phyloP scores from a whole-genome alignment of 2,113 vertebrate genomes.

The Ciconia stormi region DNA sequence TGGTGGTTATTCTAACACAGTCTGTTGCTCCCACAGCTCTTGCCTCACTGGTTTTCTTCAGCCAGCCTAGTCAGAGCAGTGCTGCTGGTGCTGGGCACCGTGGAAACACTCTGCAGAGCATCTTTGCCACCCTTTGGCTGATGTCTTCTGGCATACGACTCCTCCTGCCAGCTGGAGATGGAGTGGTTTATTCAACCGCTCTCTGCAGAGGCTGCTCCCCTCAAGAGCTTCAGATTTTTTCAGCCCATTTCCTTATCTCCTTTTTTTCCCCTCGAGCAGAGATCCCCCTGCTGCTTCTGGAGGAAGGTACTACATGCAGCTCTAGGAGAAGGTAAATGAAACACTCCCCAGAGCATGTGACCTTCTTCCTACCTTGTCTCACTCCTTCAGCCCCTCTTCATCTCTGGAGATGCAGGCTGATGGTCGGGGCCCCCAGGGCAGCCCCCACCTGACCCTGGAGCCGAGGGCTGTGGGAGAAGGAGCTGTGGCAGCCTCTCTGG shows the following conservation, averaged over 20 bases:
- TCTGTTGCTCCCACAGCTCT: neutral
- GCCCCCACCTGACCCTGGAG: neutral
- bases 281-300: neutral
- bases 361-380: neutral
- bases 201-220: neutral
- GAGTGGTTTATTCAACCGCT: neutral
- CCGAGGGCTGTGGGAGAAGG: neutral
- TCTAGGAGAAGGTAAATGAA: neutral
- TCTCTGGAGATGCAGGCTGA: neutral
- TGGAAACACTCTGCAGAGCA: neutral
- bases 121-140: neutral
- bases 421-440: fast-evolving
- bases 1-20: neutral
- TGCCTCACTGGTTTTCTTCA: neutral
- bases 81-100: neutral
- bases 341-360: neutral
- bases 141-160: neutral
- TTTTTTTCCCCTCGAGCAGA: neutral
- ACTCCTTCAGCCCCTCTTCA: neutral
- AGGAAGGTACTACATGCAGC: neutral
- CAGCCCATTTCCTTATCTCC: neutral
- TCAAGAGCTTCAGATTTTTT: neutral
- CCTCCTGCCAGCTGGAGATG: neutral
- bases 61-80: neutral
- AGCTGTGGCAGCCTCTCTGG: neutral